phyloP scores from a whole-genome alignment of 2,797 vertebrate species.

The Tachyglossus aculeatus region DNA sequence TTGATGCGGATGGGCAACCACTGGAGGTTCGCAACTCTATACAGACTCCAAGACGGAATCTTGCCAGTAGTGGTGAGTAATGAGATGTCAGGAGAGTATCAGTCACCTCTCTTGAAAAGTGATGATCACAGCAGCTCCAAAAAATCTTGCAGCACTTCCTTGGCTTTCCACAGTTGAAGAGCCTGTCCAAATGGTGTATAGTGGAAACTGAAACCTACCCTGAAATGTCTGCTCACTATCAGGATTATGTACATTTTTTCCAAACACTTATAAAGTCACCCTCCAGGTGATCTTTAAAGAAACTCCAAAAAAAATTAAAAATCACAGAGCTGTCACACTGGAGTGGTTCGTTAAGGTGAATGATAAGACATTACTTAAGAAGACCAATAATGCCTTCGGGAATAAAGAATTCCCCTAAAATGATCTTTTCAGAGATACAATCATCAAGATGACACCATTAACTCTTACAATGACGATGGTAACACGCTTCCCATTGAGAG shows the following conservation, averaged over 20 bases:
- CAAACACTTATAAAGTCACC: constrained; percentile 33
- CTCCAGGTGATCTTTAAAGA: constrained; percentile 44
- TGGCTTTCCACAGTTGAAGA: too few relatives aligned
- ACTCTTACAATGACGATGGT: too few relatives aligned
- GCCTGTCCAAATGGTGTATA: constrained; percentile 13
- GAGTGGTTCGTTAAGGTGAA: constrained; percentile 55
- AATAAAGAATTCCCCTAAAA: constrained; percentile 54
- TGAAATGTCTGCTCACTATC: constrained; percentile 5
- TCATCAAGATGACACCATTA: neutral
- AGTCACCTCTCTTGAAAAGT: too few relatives aligned
- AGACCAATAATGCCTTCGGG: constrained; percentile 49
- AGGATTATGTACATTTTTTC: constrained; percentile 26
- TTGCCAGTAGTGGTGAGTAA: too few relatives aligned
- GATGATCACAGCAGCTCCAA: too few relatives aligned
- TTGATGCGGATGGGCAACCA: too few relatives aligned
- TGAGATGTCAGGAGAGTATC: too few relatives aligned
- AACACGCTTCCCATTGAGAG: too few relatives aligned
- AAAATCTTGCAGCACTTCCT: too few relatives aligned
- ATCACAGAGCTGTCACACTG: constrained; percentile 45
- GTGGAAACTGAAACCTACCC: neutral
- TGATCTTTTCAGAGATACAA: constrained; percentile 42
- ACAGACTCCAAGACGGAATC: too few relatives aligned
- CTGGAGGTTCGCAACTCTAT: too few relatives aligned
- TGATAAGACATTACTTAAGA: constrained; percentile 54
- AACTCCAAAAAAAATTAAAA: constrained; percentile 44